phyloP scores from a whole-genome alignment of 2,797 vertebrate species.

The Hipposideros larvatus region DNA sequence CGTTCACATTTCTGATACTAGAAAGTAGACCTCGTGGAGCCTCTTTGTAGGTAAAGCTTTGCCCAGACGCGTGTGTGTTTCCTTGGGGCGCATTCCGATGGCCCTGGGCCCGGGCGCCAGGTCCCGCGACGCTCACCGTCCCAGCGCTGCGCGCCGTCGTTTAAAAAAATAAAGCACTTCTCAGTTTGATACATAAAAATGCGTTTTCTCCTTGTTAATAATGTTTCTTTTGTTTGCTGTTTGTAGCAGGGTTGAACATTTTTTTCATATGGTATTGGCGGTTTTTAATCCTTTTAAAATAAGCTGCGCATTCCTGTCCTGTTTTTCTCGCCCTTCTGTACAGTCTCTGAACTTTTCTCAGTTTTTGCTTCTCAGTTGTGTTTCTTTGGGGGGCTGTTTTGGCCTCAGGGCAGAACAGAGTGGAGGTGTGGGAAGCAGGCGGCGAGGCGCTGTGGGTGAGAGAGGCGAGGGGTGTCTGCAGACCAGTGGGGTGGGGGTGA shows the following conservation, averaged over 20 bases:
- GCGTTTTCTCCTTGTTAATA: neutral
- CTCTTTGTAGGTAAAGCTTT: neutral
- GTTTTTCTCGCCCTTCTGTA: neutral
- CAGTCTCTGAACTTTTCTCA: neutral
- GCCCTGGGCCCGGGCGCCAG: rapidly evolving
- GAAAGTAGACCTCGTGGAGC: neutral
- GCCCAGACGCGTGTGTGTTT: neutral
- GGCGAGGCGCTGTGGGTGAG: neutral
- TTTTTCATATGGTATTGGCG: neutral
- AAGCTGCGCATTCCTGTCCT: rapidly evolving
- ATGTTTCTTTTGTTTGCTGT: no score
- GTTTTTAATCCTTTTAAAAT: neutral
- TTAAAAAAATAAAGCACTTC: neutral
- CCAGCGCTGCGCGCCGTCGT: neutral
- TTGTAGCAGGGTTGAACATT: neutral
- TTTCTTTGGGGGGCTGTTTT: neutral
- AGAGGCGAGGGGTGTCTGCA: neutral
- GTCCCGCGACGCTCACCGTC: no score
- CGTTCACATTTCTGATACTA: neutral
- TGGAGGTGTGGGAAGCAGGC: neutral
- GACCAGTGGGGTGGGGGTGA: rapidly evolving
- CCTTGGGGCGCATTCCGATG: neutral
- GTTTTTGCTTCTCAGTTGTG: neutral
- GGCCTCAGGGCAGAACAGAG: neutral
- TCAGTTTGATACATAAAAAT: neutral